Evolutionary conservation across 2,888 invertebrate species (phyloP).

Genomic region (Nomada ferruginata): DNA sequence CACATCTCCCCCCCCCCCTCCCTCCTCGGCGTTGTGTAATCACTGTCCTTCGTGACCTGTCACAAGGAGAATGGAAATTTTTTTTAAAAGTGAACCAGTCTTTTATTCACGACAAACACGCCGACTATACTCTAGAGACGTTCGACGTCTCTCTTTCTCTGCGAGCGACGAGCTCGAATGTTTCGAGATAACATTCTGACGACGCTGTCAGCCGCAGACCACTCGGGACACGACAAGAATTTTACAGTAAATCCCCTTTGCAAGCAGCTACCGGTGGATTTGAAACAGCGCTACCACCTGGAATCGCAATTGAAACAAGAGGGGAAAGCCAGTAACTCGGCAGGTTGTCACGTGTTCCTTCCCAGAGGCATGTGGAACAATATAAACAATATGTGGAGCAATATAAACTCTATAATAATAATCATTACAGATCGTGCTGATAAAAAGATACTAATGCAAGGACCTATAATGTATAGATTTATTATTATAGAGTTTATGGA

Average conservation of each 20-base stretch:
- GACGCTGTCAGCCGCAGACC: not conserved
- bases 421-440: no score
- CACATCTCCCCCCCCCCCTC: not conserved
- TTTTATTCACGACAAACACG: slow-evolving; percentile 2
- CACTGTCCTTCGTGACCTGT: not conserved
- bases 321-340: no score
- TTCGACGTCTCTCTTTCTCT: not conserved
- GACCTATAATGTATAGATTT: no score
- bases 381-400: no score
- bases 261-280: not conserved
- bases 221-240: not conserved
- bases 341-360: no score
- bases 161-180: not conserved
- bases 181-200: slow-evolving; percentile 5
- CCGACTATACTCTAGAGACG: not conserved
- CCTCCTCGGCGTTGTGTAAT: not conserved
- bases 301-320: not conserved
- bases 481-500: no score
- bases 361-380: no score
- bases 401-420: no score
- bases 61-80: slow-evolving; percentile 5
- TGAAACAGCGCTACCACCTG: not conserved
- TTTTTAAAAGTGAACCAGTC: slow-evolving; percentile 5
- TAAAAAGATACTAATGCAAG: no score
- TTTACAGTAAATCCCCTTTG: not conserved